Conservation (phyloP, 2,888 invertebrate genomes). For the Meliscaeva auricollis region DNA sequence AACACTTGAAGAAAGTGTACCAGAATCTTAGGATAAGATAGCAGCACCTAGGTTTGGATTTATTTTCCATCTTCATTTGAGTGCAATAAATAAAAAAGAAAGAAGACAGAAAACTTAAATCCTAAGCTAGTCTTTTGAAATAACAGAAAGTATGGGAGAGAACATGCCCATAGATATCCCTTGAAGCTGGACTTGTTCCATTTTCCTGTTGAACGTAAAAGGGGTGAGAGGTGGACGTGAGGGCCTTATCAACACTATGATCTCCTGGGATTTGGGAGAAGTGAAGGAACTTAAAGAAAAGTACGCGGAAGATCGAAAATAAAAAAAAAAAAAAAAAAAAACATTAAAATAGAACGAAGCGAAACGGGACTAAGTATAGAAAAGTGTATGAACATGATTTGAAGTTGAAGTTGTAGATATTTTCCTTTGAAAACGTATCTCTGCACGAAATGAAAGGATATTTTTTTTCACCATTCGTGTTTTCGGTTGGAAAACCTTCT, state of each 20-base stretch:
- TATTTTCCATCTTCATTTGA: slow-evolving; percentile 44
- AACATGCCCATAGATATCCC: background rate
- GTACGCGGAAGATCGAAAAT: slow-evolving; percentile 12
- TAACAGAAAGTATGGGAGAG: background rate
- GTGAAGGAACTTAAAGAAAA: slow-evolving; percentile 25
- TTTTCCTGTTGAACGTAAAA: slow-evolving; percentile 11
- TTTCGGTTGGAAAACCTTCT: slow-evolving; percentile 26
- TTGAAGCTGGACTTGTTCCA: slow-evolving; percentile 45
- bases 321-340: slow-evolving; percentile 2
- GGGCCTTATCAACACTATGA: slow-evolving; percentile 23
- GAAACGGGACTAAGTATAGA: slow-evolving; percentile 6
- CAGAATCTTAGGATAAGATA: slow-evolving; percentile 43
- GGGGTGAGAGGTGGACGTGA: background rate
- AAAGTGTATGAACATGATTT: slow-evolving; percentile 61
- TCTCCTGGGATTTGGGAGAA: slow-evolving; percentile 18
- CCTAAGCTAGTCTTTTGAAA: slow-evolving; percentile 16
- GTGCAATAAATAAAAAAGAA: slow-evolving; percentile 1
- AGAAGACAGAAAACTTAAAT: background rate
- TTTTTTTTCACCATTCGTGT: slow-evolving; percentile 40
- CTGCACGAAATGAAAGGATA: slow-evolving; percentile 50
- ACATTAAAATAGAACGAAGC: background rate
- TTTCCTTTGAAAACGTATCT: slow-evolving; percentile 37
- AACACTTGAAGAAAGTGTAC: slow-evolving; percentile 33
- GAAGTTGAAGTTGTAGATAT: slow-evolving; percentile 39
- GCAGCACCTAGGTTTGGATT: slow-evolving; percentile 34